Percentiles rank a stretch among this genome's conserved stretches.
These are phyloP conservation scores for Nebria salina DNA, from an alignment of 2,888 invertebrate genomes.

Conservation along the genomic window DNA sequence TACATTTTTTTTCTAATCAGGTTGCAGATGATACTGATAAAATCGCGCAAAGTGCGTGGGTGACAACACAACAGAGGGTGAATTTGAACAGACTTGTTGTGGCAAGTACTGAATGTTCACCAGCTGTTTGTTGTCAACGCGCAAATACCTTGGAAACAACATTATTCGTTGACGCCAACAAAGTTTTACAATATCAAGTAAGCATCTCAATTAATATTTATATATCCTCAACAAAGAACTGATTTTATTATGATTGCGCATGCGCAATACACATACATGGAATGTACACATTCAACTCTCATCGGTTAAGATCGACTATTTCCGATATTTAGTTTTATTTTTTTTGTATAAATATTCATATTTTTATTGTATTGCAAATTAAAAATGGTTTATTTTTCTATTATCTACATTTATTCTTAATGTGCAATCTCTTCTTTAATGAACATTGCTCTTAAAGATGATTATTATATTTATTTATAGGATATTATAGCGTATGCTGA, in stretches of 20 bases:
- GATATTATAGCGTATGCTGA: conserved; percentile 73
- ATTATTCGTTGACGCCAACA: conserved; percentile 82
- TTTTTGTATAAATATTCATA: no score
- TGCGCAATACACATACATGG: neutral
- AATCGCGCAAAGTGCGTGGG: conserved; percentile 82
- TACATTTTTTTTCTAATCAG: conserved; percentile 37
- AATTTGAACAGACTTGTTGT: conserved; percentile 81
- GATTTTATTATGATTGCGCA: neutral
- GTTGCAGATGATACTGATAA: conserved; percentile 65
- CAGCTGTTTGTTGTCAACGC: conserved; percentile 79
- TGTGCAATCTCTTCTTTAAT: no score
- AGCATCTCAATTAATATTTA: conserved; percentile 49
- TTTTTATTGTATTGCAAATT: no score
- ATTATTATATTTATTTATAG: conserved; percentile 54
- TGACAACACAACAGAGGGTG: conserved; percentile 86
- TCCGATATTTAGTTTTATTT: neutral
- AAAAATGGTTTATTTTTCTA: neutral
- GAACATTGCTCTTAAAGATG: neutral
- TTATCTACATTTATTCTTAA: no score
- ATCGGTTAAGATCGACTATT: neutral
- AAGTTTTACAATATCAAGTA: conserved; percentile 85
- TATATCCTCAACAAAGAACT: neutral
- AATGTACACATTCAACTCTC: neutral
- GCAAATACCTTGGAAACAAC: conserved; percentile 72
- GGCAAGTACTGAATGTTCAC: conserved; percentile 78